Evolutionary conservation across 1,140 invertebrate species (phyloP), one percentile per base, ranked within the genome.

Genomic region (Drosophila kurseongensis): DNA sequence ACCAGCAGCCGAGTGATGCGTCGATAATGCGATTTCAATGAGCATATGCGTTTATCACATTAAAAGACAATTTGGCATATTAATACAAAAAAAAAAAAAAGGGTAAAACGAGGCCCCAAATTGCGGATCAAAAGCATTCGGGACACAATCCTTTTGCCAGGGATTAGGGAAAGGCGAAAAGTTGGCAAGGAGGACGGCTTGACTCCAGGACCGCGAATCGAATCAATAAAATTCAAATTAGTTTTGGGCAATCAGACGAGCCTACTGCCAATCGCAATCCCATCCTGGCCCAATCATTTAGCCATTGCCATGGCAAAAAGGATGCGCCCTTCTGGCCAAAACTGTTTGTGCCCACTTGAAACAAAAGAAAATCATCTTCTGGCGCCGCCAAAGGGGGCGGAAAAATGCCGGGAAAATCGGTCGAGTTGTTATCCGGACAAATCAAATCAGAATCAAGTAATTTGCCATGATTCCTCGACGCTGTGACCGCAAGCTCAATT

Each of bases 181-280:
- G 78, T 44, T 41, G 59, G 76, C 47, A 56, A 16, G n/a, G n/a
- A 44, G 5, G 5, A 7, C 47, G 29, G 13, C 13, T n/a, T 29
- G 47, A n/a, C 29, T 51, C 48, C 27, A 41, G 52, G 45, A 66
- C 78, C 48, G 69, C 72, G 84, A 83, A 81, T 81, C 80, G 79
- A 89, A 88, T 88, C 84, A 88, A 88, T 88, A 89, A 88, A 88
- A 88, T 88, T 88, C 84, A 88, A 88, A 88, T 88, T 88, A 88
- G 84, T 89, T 88, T 89, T 84, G 77, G 84, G 84, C 80, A 89
- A 88, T 89, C 84, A 89, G 54, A 48, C 44, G 27, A 38, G 62
- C 62, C 66, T 55, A 69, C 45, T 67, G 61, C 45, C 61, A 35
- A 16, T 42, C 27, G 35, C 36, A 66, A 13, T 55, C 9, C 29